Evolutionary conservation across 2,888 invertebrate species (phyloP), one percentile per base, ranked within the genome.

Genomic region (Chaetogeoica ovagalla): DNA sequence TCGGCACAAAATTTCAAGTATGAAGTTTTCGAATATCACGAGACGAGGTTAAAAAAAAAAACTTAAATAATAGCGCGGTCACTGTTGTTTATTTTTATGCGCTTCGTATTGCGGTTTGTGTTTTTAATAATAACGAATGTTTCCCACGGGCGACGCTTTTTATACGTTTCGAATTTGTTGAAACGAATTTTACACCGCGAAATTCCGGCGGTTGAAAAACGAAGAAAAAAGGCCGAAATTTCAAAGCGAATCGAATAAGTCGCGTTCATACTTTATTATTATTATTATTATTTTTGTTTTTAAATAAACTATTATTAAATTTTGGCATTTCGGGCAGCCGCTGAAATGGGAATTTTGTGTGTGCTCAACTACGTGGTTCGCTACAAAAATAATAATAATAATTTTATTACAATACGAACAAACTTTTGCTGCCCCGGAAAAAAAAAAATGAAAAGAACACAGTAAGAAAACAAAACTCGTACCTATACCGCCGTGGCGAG

Each of bases 281-380:
- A n/a, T n/a, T n/a, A n/a, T n/a, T n/a, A n/a, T 65, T 65, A 21
- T 21, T 74, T 74, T 65, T 65, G 21, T 21, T 74, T 74, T 74
- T 55, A 74, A 55, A 65, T 65, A 65, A 74, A 74, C 17, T 37
- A 21, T 52, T 62, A n/a, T 73, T 73, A 65, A 74, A 74, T 55
- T 63, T 48, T 3, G 21, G 8, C 21, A n/a, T 55, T 15, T 55
- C 23, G 55, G 55, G 52, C 8, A 17, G 73, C 30, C 48, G 23
- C 30, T 4, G 30, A 4, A 30, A 52, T 13, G 15, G n/a, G 37
- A 73, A 8, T 52, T 52, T n/a, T 62, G 52, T 48, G 48, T 48
- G 43, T 43, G 43, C 11, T n/a, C 19, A 4, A 8, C 17, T 23
- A 30, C 19, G 6, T 7, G 7, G 23, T n/a, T 60, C 21, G 17